Evolutionary conservation across 2,113 vertebrate species (phyloP), one percentile per base, ranked within the genome.

Genomic region (Anoplopoma fimbria): DNA sequence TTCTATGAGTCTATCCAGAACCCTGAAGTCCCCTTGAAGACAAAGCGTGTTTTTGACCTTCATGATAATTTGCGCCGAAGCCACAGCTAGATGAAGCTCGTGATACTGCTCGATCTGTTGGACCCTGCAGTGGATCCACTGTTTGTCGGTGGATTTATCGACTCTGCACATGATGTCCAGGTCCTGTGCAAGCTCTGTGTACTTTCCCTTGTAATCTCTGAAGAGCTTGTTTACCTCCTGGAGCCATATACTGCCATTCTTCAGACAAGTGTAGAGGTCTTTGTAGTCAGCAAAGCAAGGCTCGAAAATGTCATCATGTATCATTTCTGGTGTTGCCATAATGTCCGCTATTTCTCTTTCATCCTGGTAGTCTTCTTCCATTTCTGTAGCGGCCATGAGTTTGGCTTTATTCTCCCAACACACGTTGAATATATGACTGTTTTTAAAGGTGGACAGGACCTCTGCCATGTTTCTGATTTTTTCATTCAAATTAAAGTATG

Each of bases 91-190:
- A 89, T 97, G 90, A 89, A 99, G 94, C 80, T 97, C 95, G 0
- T 98, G 96, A 83, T 97, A 99, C 21, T 99, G 96, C 49, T 94
- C 89, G 13, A 99, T 97, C 93, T 99, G 98, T 65, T 87, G 79
- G 14, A 96, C 82, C 1, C 98, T 93, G 53, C 40, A 78, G 7
- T 68, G 19, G 69, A 98, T 87, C 98, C 98, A 99, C 3, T 4
- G 68, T 10, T 34, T 89, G 4, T 58, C 49, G 2, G 85, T 77
- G 1, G 15, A 58, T 8, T 36, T 36, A 12, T 79, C 25, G 0
- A 96, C 77, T 19, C 4, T 4, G 84, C 95, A 94, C 88, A 99
- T 95, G 61, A 64, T 77, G 9, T 67, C 21, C 0, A 98, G 72
- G 9, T 99, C 97, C 0, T 0, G 0, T 10, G 57, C 75, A 12